phyloP scores from a whole-genome alignment of 2,888 invertebrate species.

The Lottia scabra region DNA sequence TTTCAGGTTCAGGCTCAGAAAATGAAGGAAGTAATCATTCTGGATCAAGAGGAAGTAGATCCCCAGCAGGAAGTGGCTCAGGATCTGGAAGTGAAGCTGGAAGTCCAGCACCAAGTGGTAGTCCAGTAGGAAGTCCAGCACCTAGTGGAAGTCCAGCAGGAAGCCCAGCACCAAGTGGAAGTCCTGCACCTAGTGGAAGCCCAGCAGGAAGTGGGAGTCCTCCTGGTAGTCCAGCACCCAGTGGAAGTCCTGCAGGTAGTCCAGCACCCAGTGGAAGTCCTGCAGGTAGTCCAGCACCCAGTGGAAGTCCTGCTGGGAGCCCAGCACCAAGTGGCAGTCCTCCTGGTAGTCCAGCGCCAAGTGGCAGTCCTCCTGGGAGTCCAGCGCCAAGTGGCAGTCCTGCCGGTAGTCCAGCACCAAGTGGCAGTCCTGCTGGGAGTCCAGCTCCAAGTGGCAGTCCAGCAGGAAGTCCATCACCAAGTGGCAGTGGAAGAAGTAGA shows the following conservation, averaged over 20 bases:
- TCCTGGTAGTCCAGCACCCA: conserved; percentile 24
- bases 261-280: conserved; percentile 28
- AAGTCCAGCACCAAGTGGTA: conserved; percentile 22
- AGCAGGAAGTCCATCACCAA: conserved; percentile 14
- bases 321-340: conserved; percentile 23
- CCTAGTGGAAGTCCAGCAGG: conserved; percentile 15
- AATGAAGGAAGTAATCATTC: conserved; percentile 24
- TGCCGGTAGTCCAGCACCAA: conserved; percentile 14
- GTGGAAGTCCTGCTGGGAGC: conserved; percentile 26
- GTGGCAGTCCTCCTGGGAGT: conserved; percentile 27
- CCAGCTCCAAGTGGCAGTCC: conserved; percentile 14
- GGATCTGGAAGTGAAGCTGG: conserved; percentile 19
- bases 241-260: conserved; percentile 26
- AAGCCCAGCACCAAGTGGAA: conserved; percentile 11
- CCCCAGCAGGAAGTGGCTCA: conserved; percentile 24
- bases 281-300: conserved; percentile 6
- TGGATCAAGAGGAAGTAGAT: conserved; percentile 22
- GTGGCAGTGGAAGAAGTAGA: conserved; percentile 14
- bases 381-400: conserved; percentile 14
- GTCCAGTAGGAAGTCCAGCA: conserved; percentile 25
- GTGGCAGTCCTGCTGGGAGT: conserved; percentile 24
- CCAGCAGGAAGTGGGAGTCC: conserved; percentile 28
- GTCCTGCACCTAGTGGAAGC: conserved; percentile 6
- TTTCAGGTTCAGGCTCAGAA: conserved; percentile 20
- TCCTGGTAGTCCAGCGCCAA: conserved; percentile 13